Evolutionary conservation across 2,113 vertebrate genomes (phyloP), one percentile per base, ranked within the genome.

Genomic region (Apodemus speciosus): DNA sequence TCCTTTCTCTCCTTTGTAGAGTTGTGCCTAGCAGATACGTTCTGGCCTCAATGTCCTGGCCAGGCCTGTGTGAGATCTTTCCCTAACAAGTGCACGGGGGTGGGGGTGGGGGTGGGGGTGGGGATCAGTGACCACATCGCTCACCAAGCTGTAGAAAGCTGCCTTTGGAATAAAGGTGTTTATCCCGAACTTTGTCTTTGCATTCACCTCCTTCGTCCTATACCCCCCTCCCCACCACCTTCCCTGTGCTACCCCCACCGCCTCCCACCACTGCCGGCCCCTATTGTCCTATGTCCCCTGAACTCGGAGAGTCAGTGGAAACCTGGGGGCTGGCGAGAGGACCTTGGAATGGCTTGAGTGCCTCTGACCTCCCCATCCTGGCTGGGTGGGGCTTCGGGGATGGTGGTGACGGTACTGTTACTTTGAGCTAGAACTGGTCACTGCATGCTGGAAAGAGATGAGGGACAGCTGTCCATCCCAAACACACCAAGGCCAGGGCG

Each of bases 351-450:
- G 2, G 0, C 16, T 21, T 62, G 76, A 77, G 10, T 69, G 43
- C 51, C 80, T 64, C 5, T 35, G n/a, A 56, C 53, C 32, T 51
- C 62, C 89, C 18, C 7, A 8, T 43, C 16, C 43, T 49, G 84
- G 51, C 25, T 20, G 6, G 0, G 23, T 64, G 6, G 7, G 60
- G 66, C 16, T 62, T 76, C 27, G 20, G 76, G n/a, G 23, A 8
- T 13, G 49, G 77, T 2, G 0, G 23, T 2, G 38, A 46, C 1
- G 2, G 32, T 14, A 27, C 0, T 0, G 23, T 43, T 51, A 68
- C 40, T 71, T 56, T 13, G 88, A 49, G 73, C 76, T 38, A 49
- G 72, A 53, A 40, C 38, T 1, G 2, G 81, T 38, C 23, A 14
- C 38, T 46, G 66, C 18, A 16, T 32, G 27, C 35, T 76, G 13